phyloP scores from a whole-genome alignment of 2,113 vertebrate genomes.

The Paracyprichromis sp. region DNA sequence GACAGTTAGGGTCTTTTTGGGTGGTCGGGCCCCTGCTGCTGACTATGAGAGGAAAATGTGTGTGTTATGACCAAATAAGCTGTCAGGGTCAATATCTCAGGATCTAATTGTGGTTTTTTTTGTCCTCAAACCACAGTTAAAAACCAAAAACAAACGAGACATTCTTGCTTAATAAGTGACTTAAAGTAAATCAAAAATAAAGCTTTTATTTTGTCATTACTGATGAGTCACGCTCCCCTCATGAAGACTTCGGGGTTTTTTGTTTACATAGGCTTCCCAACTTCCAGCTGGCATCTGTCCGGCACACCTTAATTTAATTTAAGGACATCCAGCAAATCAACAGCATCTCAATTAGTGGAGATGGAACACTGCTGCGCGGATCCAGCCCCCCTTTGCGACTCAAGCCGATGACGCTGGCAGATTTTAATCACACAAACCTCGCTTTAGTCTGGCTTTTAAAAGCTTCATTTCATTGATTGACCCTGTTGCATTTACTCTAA shows the following conservation, averaged over 20 bases:
- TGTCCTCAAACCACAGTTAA: background rate
- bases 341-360: background rate
- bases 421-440: background rate
- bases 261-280: background rate
- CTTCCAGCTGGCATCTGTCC: background rate
- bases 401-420: background rate
- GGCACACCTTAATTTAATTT: background rate
- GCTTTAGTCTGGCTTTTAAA: background rate
- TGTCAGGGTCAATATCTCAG: background rate
- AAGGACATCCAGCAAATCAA: background rate
- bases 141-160: background rate
- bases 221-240: background rate
- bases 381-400: background rate
- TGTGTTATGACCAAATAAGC: background rate
- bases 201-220: background rate
- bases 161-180: background rate
- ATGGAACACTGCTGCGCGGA: background rate
- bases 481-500: background rate
- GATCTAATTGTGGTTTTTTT: rapidly evolving
- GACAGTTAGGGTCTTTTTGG: background rate
- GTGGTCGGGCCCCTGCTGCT: background rate
- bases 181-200: background rate
- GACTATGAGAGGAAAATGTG: background rate
- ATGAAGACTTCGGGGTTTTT: rapidly evolving
- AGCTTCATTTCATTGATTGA: background rate